These are phyloP conservation scores for Ellobius talpinus DNA, from an alignment of 2,113 vertebrate genomes.

Conservation along the genomic window DNA sequence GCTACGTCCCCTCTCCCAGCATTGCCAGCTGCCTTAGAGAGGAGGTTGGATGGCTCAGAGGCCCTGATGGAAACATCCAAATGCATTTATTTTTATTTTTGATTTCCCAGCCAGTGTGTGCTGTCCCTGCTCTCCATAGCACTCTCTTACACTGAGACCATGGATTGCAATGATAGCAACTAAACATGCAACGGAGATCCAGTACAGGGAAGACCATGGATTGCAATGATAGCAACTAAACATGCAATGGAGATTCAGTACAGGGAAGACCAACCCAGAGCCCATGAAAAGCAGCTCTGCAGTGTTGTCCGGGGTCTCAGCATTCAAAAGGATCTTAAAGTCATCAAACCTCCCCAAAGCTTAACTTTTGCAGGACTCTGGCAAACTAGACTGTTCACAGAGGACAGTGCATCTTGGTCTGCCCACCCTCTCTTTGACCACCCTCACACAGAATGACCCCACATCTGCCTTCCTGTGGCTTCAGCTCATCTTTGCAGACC, in stretches of 20 bases:
- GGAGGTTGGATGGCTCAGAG: not conserved
- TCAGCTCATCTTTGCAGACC: not conserved
- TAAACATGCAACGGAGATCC: fast-evolving
- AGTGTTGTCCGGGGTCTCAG: not conserved
- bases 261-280: not conserved
- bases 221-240: not conserved
- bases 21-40: constrained; percentile 44
- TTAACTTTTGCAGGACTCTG: not conserved
- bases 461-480: not conserved
- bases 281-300: not conserved
- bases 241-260: fast-evolving
- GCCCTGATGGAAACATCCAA: not conserved
- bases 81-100: not conserved
- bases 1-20: not conserved
- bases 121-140: not conserved
- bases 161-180: too few species aligned
- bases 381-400: not conserved
- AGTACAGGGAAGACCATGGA: not conserved
- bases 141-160: not conserved
- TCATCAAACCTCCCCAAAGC: not conserved
- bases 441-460: not conserved
- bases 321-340: not conserved
- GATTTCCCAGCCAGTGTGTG: not conserved
- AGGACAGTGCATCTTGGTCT: not conserved
- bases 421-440: not conserved